phyloP scores from a whole-genome alignment of 2,113 vertebrate species.

The Echinops telfairi region DNA sequence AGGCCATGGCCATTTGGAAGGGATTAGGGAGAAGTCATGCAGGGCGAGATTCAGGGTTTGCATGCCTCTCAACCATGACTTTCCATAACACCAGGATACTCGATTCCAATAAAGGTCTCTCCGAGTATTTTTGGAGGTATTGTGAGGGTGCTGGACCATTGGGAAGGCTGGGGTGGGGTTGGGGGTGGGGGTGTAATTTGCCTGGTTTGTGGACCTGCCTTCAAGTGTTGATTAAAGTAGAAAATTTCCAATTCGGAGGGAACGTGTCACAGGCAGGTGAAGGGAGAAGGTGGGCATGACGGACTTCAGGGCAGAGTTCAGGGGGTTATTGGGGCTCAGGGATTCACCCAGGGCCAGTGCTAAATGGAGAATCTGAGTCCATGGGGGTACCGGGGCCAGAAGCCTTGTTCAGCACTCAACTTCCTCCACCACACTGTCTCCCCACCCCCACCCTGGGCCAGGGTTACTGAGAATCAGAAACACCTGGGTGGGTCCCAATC shows the following conservation, averaged over 20 bases:
- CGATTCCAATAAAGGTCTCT: conserved; percentile 63
- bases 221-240: conserved; percentile 32
- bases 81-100: conserved; percentile 78
- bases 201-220: conserved; percentile 52
- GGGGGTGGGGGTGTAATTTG: conserved; percentile 51
- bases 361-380: neutral
- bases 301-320: neutral
- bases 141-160: conserved; percentile 50
- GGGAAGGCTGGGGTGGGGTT: too few relatives aligned
- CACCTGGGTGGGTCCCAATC: neutral
- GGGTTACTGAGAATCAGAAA: too few relatives aligned
- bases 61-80: conserved; percentile 65
- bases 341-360: neutral
- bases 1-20: conserved; percentile 70
- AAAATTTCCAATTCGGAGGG: neutral
- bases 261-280: neutral
- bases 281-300: neutral
- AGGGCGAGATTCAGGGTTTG: conserved; percentile 47
- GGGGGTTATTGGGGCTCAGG: neutral
- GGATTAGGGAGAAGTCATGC: conserved; percentile 36
- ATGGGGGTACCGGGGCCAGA: neutral
- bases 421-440: neutral
- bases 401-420: neutral
- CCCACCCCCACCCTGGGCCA: neutral
- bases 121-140: conserved; percentile 66